These are phyloP conservation scores for Nycticebus coucang DNA, from an alignment of 2,113 vertebrate genomes.

Conservation along the genomic window DNA sequence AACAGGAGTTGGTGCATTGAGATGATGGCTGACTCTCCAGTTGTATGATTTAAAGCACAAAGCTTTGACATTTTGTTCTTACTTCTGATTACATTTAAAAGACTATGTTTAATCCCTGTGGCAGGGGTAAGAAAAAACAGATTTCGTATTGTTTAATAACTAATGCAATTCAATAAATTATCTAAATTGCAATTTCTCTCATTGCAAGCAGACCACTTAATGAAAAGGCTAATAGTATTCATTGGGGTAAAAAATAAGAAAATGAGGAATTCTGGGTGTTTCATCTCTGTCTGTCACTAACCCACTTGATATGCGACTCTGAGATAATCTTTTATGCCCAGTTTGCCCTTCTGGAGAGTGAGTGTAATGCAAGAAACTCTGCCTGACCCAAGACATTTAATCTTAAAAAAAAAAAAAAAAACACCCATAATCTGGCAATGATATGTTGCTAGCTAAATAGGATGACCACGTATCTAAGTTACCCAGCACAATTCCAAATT, in stretches of 20 bases:
- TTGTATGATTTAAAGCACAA: constrained; percentile 45
- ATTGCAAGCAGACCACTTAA: neutral
- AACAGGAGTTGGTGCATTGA: neutral
- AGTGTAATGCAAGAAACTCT: neutral
- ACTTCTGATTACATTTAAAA: constrained; percentile 65
- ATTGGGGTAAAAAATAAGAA: neutral
- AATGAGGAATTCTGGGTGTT: neutral
- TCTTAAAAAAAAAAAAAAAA: constrained; percentile 3
- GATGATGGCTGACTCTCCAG: constrained; percentile 29
- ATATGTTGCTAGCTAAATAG: neutral
- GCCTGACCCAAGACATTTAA: neutral
- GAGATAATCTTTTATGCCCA: neutral
- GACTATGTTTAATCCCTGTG: constrained; percentile 42
- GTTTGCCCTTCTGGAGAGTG: neutral
- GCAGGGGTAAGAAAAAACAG: constrained; percentile 57
- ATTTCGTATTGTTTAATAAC: constrained; percentile 68
- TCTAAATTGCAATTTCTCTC: constrained; percentile 25
- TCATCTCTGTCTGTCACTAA: neutral
- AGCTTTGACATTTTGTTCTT: constrained; percentile 54
- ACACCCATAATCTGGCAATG: neutral
- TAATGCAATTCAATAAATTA: constrained; percentile 60
- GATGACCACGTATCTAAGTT: neutral
- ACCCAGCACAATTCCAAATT: neutral
- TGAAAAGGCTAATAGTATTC: constrained; percentile 30
- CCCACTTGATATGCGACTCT: neutral